phyloP scores from a whole-genome alignment of 2,113 vertebrate species.

The Cyprinodon tularosa region DNA sequence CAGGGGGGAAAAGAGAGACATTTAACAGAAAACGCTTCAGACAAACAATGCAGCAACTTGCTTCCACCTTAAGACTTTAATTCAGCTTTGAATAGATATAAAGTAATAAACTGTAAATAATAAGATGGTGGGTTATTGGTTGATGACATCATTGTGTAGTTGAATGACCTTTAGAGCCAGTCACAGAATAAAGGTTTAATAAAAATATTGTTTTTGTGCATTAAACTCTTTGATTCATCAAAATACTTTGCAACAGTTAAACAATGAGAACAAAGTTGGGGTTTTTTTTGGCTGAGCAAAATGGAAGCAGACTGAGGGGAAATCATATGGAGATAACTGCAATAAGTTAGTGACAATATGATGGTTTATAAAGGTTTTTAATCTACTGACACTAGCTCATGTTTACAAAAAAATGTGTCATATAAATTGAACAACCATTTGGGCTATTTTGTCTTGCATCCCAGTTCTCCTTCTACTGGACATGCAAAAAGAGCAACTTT shows the following conservation, averaged over 20 bases:
- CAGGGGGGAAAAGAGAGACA: no score
- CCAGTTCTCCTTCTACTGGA: neutral
- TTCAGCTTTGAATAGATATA: neutral
- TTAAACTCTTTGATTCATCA: neutral
- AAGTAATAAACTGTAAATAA: neutral
- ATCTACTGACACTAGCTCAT: neutral
- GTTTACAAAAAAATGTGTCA: neutral
- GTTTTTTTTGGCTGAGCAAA: neutral
- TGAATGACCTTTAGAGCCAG: no score
- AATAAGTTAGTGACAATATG: no score
- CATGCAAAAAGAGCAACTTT: slow-evolving; percentile 6
- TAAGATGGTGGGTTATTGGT: neutral
- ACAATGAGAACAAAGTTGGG: neutral
- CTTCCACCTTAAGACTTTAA: neutral
- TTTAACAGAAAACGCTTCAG: no score
- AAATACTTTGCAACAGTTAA: neutral
- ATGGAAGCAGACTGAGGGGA: neutral
- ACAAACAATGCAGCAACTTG: no score
- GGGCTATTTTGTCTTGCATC: neutral
- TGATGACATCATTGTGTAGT: neutral
- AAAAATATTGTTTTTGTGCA: neutral
- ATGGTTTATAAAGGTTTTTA: neutral
- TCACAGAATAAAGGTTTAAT: neutral
- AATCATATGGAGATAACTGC: neutral
- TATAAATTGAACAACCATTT: neutral